These are phyloP conservation scores for Drosophila stalkeri DNA, from an alignment of 2,888 invertebrate species.

Conservation along the genomic window DNA sequence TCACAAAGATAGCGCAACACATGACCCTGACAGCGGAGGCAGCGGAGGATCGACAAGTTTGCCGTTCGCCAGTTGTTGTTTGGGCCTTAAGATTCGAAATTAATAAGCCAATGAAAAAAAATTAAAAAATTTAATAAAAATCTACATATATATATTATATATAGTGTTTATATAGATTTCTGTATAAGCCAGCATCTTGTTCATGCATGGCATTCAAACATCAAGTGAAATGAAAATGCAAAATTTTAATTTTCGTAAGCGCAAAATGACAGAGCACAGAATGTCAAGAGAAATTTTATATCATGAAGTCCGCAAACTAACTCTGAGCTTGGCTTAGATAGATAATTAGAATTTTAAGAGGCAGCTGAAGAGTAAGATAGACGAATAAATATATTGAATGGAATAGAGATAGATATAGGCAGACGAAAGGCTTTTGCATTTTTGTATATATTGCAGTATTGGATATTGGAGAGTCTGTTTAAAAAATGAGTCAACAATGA, in stretches of 20 bases:
- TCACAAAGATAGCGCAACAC: slow-evolving; percentile 67
- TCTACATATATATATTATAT: slow-evolving; percentile 24
- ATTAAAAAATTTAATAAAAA: slow-evolving; percentile 18
- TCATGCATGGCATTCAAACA: neutral
- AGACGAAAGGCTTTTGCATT: no score
- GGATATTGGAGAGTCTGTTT: no score
- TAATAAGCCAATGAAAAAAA: slow-evolving; percentile 8
- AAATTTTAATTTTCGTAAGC: no score
- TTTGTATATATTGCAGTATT: no score
- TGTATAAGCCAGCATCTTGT: neutral
- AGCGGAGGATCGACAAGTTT: slow-evolving; percentile 2
- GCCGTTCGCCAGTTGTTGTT: neutral
- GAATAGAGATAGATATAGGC: no score
- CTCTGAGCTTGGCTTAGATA: no score
- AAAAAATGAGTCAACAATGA: no score
- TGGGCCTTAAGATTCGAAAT: slow-evolving; percentile 58
- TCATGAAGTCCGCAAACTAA: neutral
- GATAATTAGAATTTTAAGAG: no score
- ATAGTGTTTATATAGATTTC: neutral
- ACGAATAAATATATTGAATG: no score
- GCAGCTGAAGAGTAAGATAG: no score
- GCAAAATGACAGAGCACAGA: no score
- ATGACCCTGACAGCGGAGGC: slow-evolving; percentile 9
- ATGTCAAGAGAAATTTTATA: neutral
- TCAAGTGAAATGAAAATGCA: neutral